Evolutionary conservation across 2,797 vertebrate genomes (phyloP).

Genomic region (Novumbra hubbsi): DNA sequence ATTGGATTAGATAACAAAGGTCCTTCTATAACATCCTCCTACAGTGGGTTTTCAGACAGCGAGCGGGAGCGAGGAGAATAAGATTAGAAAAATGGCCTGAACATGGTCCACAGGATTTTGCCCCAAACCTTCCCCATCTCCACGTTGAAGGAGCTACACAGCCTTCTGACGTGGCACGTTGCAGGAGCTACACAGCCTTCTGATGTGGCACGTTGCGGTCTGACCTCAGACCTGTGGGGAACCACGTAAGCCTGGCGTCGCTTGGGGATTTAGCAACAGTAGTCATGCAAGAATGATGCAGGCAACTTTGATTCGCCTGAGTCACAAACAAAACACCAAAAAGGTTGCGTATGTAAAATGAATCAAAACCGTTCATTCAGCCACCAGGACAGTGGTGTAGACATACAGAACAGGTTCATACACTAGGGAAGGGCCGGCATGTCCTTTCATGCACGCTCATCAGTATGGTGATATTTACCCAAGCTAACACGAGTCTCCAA

Average conservation of each 20-base stretch:
- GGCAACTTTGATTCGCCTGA: not conserved
- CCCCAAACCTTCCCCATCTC: conserved; percentile 33
- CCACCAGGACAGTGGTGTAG: not conserved
- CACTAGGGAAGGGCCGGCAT: not conserved
- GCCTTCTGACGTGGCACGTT: conserved; percentile 41
- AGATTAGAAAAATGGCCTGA: no score
- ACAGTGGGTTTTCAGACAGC: no score
- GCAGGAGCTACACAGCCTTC: conserved; percentile 27
- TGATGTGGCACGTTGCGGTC: conserved; percentile 39
- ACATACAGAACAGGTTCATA: not conserved
- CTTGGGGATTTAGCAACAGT: conserved; percentile 6
- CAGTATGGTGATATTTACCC: not conserved
- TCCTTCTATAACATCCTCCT: no score
- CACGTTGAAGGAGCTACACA: conserved; percentile 30
- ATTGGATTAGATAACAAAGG: no score
- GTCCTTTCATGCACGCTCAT: not conserved
- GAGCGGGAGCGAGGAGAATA: no score
- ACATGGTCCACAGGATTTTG: conserved; percentile 11
- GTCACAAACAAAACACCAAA: not conserved
- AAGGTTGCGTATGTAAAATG: not conserved
- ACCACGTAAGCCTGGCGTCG: conserved; percentile 40
- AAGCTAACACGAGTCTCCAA: not conserved
- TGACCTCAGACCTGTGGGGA: conserved; percentile 23
- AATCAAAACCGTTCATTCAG: not conserved
- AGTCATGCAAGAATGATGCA: not conserved